Evolutionary conservation across 2,113 vertebrate species (phyloP).

Genomic region (Thryonomys swinderianus): DNA sequence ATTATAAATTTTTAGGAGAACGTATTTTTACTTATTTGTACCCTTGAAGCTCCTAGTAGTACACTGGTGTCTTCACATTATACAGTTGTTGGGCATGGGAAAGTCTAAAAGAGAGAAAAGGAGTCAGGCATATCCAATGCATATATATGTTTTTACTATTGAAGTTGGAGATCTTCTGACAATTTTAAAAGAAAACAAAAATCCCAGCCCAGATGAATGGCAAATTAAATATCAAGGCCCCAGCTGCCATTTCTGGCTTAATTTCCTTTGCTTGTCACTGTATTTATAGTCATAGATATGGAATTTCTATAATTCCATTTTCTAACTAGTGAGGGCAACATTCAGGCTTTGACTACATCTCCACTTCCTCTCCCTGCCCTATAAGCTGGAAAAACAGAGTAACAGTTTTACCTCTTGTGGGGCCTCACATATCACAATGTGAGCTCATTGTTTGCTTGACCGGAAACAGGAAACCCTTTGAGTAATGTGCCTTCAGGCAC

Average conservation of each 20-base stretch:
- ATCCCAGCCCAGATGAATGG: neutral
- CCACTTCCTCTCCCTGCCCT: neutral
- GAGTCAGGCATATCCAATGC: neutral
- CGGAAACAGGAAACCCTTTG: conserved; percentile 55
- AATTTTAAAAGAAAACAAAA: neutral
- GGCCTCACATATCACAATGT: conserved; percentile 23
- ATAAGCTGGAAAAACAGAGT: conserved; percentile 25
- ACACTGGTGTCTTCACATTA: neutral
- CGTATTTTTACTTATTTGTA: neutral
- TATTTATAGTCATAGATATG: neutral
- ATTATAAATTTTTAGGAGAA: neutral
- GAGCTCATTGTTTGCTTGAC: conserved; percentile 48
- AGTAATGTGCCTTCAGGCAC: neutral
- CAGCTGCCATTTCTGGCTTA: neutral
- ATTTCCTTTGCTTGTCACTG: conserved; percentile 22
- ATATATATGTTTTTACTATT: conserved; percentile 10
- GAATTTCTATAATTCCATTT: neutral
- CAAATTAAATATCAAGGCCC: neutral
- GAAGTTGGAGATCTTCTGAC: neutral
- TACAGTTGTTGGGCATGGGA: neutral
- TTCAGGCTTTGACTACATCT: conserved; percentile 13
- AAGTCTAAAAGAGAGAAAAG: conserved; percentile 6
- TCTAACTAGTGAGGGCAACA: neutral
- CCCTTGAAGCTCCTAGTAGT: neutral
- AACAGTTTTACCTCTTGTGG: conserved; percentile 22